phyloP scores from a whole-genome alignment of 2,113 vertebrate genomes.

The Syngnathus scovelli region DNA sequence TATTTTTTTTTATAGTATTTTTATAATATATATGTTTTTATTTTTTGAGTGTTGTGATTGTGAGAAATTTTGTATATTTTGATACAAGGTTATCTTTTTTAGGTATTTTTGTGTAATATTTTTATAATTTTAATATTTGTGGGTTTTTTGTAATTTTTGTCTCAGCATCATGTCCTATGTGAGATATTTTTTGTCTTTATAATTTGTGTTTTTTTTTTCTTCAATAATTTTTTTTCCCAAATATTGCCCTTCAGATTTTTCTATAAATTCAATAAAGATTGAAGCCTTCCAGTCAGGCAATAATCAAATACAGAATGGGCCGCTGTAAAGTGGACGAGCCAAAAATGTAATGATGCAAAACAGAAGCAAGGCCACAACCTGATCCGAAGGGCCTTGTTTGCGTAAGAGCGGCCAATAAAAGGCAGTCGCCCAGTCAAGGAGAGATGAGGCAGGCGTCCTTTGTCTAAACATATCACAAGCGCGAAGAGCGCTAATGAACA shows the following conservation, averaged over 20 bases:
- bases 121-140: too few species aligned
- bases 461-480: constrained; percentile 34
- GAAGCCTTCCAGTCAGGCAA: background rate
- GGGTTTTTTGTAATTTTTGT: too few species aligned
- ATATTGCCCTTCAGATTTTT: background rate
- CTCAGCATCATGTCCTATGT: too few species aligned
- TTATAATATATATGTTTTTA: too few species aligned
- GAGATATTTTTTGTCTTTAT: too few species aligned
- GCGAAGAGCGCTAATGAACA: constrained; percentile 43
- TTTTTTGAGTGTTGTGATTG: too few species aligned
- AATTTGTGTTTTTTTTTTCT: too few species aligned
- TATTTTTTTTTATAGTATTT: too few species aligned
- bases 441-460: constrained; percentile 8
- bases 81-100: too few species aligned
- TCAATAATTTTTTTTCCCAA: too few species aligned
- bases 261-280: background rate
- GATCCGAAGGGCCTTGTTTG: background rate
- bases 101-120: too few species aligned
- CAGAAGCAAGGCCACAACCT: background rate
- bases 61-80: too few species aligned
- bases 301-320: background rate
- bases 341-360: background rate
- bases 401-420: constrained; percentile 11
- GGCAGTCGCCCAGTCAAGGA: constrained; percentile 15
- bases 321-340: background rate